A percentile compares a stretch with the other conserved stretches of the same genome.
phyloP scores from a whole-genome alignment of 2,888 invertebrate genomes.

The Eugnorisma glareosa region DNA sequence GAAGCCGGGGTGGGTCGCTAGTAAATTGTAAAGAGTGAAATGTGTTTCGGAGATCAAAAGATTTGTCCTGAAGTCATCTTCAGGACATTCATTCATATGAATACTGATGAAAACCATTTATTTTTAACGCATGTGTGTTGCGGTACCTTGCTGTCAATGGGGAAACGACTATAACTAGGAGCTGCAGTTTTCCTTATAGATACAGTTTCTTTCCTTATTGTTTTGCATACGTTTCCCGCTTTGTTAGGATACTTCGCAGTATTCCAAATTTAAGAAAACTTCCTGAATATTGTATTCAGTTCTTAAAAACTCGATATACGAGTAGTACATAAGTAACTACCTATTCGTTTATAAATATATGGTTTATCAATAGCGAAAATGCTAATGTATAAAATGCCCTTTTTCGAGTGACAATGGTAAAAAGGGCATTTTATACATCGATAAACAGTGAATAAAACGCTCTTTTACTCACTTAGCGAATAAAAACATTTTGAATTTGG shows the following conservation, averaged over 20 bases:
- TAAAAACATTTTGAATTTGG: too few relatives aligned
- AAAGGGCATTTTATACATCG: too few relatives aligned
- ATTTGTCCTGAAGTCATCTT: background rate
- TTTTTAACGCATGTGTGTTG: background rate
- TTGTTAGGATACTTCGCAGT: background rate
- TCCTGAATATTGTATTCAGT: background rate
- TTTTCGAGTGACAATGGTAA: too few relatives aligned
- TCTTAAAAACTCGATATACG: too few relatives aligned
- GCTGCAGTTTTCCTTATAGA: slow-evolving; percentile 33
- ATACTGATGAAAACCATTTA: background rate
- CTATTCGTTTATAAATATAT: background rate
- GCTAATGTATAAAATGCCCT: too few relatives aligned
- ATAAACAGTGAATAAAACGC: too few relatives aligned
- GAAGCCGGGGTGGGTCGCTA: background rate
- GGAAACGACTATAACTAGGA: slow-evolving; percentile 16
- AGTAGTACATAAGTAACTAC: background rate
- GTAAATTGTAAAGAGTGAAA: background rate
- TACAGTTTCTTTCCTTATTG: slow-evolving; percentile 27
- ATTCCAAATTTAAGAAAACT: background rate
- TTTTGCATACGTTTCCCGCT: slow-evolving; percentile 13
- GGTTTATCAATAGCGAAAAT: background rate
- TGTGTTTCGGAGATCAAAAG: background rate
- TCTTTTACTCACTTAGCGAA: too few relatives aligned
- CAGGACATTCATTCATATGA: too few relatives aligned
- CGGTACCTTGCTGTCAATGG: background rate